A percentile compares a stretch with the other conserved stretches of the same genome.
Conservation (phyloP, 2,888 invertebrate genomes). For the Tillus elongatus region DNA sequence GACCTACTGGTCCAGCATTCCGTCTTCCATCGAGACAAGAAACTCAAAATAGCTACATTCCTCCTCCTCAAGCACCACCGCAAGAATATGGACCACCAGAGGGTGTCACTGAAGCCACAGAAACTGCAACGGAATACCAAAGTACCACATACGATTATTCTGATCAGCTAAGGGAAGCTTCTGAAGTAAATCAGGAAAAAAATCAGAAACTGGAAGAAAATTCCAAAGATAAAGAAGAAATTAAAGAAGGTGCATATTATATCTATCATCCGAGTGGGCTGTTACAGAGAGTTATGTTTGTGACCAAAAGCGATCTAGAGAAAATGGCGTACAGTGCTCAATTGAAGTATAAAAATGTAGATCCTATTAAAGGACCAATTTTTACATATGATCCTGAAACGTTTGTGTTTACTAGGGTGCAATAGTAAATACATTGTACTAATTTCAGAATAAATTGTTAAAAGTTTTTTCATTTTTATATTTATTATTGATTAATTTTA, state of each 20-base stretch:
- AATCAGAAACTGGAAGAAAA: constrained; percentile 22
- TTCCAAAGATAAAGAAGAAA: constrained; percentile 25
- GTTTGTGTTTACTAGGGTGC: constrained; percentile 22
- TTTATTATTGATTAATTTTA: too few species aligned
- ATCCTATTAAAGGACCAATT: constrained; percentile 53
- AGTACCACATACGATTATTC: not conserved
- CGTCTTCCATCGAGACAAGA: constrained; percentile 29
- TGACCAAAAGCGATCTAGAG: constrained; percentile 44
- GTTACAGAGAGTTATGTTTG: constrained; percentile 54
- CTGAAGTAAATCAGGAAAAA: not conserved
- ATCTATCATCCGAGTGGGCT: constrained; percentile 54
- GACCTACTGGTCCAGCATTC: constrained; percentile 36
- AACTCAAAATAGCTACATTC: constrained; percentile 8
- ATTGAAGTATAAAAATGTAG: constrained; percentile 53
- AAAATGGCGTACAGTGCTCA: constrained; percentile 59
- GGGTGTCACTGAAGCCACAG: constrained; percentile 28
- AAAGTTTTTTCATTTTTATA: too few species aligned
- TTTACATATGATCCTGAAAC: constrained; percentile 44
- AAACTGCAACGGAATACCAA: constrained; percentile 22
- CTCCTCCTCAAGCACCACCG: constrained; percentile 30
- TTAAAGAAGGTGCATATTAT: constrained; percentile 54
- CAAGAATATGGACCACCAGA: constrained; percentile 33
- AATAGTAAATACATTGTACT: constrained; percentile 10
- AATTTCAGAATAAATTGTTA: too few species aligned
- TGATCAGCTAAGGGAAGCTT: not conserved